These are phyloP conservation scores for Columba guinea DNA, from an alignment of 2,797 vertebrate species.

Conservation along the genomic window DNA sequence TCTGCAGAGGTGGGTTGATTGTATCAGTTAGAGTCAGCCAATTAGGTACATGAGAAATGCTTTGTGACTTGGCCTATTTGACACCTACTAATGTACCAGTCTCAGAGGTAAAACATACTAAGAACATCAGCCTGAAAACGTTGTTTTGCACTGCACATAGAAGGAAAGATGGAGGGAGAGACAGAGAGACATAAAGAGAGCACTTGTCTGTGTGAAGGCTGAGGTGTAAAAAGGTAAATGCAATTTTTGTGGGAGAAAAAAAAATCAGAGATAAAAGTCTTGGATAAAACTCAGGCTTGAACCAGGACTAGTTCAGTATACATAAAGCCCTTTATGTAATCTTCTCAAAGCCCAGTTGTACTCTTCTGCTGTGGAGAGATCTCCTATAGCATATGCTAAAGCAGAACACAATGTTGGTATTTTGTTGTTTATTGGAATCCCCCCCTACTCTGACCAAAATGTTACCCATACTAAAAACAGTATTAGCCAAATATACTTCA, in stretches of 20 bases:
- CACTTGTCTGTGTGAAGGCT: neutral
- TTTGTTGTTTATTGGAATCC: neutral
- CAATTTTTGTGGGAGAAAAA: neutral
- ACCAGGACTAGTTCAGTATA: neutral
- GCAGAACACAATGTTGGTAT: neutral
- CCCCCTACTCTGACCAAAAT: neutral
- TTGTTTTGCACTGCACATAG: rapidly evolving
- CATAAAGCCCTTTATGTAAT: neutral
- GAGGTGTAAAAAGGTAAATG: neutral
- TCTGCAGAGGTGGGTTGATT: neutral
- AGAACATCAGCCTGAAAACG: neutral
- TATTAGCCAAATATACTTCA: neutral
- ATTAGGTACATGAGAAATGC: neutral
- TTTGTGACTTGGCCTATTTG: neutral
- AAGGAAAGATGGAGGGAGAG: neutral
- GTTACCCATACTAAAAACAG: neutral
- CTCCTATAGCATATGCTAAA: neutral
- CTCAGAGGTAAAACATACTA: neutral
- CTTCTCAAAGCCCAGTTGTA: neutral
- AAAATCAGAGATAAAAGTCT: neutral
- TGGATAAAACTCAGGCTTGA: neutral
- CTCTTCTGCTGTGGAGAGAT: neutral
- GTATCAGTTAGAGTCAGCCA: neutral
- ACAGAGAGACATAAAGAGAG: neutral
- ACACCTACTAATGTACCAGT: neutral